Base-by-base conservation (phyloP, 2,888 invertebrate species). In the Syrphus vitripennis region DNA sequence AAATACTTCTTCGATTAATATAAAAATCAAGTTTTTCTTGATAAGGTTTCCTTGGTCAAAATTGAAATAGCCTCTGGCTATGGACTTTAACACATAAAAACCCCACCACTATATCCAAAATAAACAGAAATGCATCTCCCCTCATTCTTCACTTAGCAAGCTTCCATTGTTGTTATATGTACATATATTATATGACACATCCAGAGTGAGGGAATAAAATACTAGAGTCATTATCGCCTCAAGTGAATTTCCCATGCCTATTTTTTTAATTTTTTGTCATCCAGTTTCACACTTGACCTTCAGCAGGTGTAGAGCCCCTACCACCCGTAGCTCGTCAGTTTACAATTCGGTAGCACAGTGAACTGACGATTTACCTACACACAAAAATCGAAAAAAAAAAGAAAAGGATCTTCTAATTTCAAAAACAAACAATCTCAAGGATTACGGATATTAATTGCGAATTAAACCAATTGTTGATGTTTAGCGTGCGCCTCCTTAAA, bases 371-470 rank as follows among this genome's bases (percentile, higher is more conserved):
- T 42, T 31, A 26, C 48, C 26, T 26, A 65, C 16, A 53, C 12
- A n/a, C 37, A 61, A 48, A 53, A 24, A 61, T 21, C 6, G 0
- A 9, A 67, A 67, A n/a, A n/a, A n/a, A n/a, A n/a, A n/a, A n/a
- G n/a, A n/a, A n/a, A 34, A 31, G 24, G 24, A 69, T 29, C 40
- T 55, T 16, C 16, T 50, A 75, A 74, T 83, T 67, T 53, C 12
- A 63, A 79, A 80, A 63, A 50, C 57, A 75, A 83, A 83, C 69
- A 79, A 71, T 65, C 57, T 26, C 29, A 10, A 26, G 70, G 80
- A 71, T 75, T 70, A 83, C 37, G 55, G 26, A 16, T 53, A 57
- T 83, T 80, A 79, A 83, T 83, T 70, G 63, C 63, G 21, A 78
- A 75, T 80, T 42, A 83, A 75, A 69, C 57, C 69, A 42, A 59